These are phyloP conservation scores for Naja naja DNA, from an alignment of 2,113 vertebrate genomes.

Conservation along the genomic window DNA sequence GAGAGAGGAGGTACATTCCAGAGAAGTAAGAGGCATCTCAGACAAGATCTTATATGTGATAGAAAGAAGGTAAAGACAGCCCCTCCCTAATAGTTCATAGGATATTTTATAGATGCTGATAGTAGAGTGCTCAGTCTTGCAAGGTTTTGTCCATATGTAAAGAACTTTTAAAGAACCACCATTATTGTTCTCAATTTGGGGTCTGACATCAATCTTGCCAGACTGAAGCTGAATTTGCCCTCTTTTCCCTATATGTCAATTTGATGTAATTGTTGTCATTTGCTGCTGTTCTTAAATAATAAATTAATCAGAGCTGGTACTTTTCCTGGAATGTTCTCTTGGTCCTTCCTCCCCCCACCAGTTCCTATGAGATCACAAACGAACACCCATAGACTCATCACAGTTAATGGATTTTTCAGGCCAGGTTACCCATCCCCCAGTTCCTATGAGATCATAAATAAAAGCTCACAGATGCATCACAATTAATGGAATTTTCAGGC, in stretches of 20 bases:
- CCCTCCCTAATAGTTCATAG: neutral
- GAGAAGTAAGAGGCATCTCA: neutral
- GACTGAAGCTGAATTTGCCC: neutral
- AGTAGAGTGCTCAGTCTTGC: neutral
- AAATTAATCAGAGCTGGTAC: neutral
- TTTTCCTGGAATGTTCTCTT: neutral
- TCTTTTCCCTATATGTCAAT: neutral
- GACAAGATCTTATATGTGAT: neutral
- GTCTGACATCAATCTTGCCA: neutral
- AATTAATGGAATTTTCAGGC: neutral
- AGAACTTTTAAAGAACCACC: neutral
- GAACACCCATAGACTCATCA: neutral
- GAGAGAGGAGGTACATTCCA: neutral
- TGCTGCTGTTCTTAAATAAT: neutral
- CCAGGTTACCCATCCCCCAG: neutral
- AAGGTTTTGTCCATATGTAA: neutral
- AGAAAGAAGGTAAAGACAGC: neutral
- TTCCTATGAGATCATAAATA: neutral
- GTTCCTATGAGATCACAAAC: neutral
- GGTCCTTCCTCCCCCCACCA: too few relatives aligned
- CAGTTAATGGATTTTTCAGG: neutral
- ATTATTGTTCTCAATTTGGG: neutral
- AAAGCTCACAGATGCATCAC: neutral
- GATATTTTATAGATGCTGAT: neutral
- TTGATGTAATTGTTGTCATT: neutral